A percentile compares a stretch with the other conserved stretches of the same genome.
Conservation (phyloP, 2,888 invertebrate genomes). For the Alloplasta piceator region DNA sequence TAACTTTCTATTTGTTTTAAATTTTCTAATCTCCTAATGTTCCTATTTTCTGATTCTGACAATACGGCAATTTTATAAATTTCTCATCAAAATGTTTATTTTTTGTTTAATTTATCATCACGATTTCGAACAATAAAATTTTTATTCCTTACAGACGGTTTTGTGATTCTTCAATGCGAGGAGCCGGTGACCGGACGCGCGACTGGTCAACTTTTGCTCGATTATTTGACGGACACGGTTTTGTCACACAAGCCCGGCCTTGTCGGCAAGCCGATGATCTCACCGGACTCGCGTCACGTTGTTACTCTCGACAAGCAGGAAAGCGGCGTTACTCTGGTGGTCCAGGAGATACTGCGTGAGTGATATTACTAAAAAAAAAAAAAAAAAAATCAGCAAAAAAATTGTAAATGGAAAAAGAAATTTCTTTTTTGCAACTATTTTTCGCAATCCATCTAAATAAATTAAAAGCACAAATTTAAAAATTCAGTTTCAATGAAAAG, state of each 20-base stretch:
- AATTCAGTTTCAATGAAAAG: no score
- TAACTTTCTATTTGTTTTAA: neutral
- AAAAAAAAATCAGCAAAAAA: neutral
- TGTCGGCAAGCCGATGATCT: constrained; percentile 87
- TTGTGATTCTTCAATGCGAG: constrained; percentile 88
- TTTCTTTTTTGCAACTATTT: constrained; percentile 2
- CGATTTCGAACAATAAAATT: neutral
- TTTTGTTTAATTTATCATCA: neutral
- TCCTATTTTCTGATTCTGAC: no score
- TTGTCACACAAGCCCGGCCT: constrained; percentile 87
- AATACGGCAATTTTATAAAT: neutral
- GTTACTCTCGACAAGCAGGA: constrained; percentile 87
- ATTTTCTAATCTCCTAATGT: no score
- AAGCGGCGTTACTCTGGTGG: constrained; percentile 86
- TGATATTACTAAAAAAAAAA: constrained; percentile 50
- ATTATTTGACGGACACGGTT: constrained; percentile 90
- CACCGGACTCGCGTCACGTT: constrained; percentile 89
- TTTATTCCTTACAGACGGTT: constrained; percentile 86
- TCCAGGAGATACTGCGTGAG: constrained; percentile 87
- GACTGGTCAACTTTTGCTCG: constrained; percentile 88
- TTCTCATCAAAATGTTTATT: neutral
- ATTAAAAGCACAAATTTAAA: no score
- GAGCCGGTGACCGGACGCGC: constrained; percentile 87
- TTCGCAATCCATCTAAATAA: neutral
- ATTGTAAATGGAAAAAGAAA: neutral